A percentile compares a stretch with the other conserved stretches of the same genome.
These are phyloP conservation scores for Theodoxus fluviatilis DNA, from an alignment of 2,888 invertebrate genomes.

Conservation along the genomic window DNA sequence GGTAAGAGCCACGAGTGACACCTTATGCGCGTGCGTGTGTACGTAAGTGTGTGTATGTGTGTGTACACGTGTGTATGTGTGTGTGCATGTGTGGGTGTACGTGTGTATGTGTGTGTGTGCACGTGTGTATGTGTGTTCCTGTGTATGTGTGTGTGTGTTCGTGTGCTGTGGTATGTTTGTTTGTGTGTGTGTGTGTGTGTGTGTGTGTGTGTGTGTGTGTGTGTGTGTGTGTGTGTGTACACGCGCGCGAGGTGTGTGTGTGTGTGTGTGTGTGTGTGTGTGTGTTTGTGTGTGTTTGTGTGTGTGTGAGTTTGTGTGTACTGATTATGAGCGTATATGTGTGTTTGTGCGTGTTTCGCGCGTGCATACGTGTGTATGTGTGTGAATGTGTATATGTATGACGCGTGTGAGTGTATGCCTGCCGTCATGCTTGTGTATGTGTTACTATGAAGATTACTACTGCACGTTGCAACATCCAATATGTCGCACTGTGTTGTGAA, in stretches of 20 bases:
- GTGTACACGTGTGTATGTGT: background rate
- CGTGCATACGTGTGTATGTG: conserved; percentile 3
- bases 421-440: too few species aligned
- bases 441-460: too few species aligned
- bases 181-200: conserved; percentile 20
- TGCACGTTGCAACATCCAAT: too few species aligned
- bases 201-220: background rate
- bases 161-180: conserved; percentile 10
- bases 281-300: background rate
- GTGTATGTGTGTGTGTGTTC: background rate
- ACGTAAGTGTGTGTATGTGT: background rate
- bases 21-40: background rate
- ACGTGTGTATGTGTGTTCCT: background rate
- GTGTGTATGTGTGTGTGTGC: background rate
- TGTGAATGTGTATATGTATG: too few species aligned
- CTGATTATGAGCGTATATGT: background rate
- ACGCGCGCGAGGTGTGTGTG: background rate
- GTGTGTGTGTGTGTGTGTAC: background rate
- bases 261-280: background rate
- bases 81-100: background rate
- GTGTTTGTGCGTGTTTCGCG: background rate
- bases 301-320: too few species aligned
- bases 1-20: too few species aligned
- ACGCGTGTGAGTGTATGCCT: too few species aligned
- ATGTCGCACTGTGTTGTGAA: too few species aligned